A percentile compares a stretch with the other conserved stretches of the same genome.
Conservation (phyloP, 2,888 invertebrate species). For the Busseola fusca region DNA sequence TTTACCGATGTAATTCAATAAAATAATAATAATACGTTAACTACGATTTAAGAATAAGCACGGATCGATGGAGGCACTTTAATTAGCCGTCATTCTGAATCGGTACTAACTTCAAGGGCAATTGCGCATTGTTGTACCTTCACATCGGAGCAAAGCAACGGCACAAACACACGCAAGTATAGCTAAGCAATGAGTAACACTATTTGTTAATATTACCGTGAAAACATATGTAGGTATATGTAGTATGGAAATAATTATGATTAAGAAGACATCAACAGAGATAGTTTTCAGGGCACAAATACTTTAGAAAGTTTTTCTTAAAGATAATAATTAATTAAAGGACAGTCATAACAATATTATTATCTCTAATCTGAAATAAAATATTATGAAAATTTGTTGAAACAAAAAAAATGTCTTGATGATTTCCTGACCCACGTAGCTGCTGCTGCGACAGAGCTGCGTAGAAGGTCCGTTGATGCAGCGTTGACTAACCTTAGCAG, state of each 20-base stretch:
- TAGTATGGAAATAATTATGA: background rate
- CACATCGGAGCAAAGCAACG: conserved; percentile 51
- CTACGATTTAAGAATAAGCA: conserved; percentile 36
- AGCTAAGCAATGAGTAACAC: conserved; percentile 18
- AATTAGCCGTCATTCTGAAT: conserved; percentile 62
- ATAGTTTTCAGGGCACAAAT: background rate
- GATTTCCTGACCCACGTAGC: background rate
- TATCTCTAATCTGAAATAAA: background rate
- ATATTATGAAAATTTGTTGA: background rate
- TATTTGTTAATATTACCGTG: background rate
- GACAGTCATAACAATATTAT: background rate
- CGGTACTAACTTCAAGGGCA: conserved; percentile 66
- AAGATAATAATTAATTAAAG: background rate
- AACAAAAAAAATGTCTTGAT: background rate
- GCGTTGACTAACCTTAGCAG: background rate
- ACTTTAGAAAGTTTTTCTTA: background rate
- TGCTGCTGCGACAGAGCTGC: background rate
- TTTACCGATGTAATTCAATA: conserved; percentile 19
- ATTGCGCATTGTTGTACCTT: conserved; percentile 58
- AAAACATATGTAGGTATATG: background rate
- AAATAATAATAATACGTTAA: conserved; percentile 24
- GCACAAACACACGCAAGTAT: conserved; percentile 45
- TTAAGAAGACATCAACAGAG: background rate
- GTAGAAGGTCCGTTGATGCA: background rate
- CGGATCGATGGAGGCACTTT: conserved; percentile 62